Conservation (phyloP, 2,888 invertebrate genomes). For the Agonopterix subpropinquella region DNA sequence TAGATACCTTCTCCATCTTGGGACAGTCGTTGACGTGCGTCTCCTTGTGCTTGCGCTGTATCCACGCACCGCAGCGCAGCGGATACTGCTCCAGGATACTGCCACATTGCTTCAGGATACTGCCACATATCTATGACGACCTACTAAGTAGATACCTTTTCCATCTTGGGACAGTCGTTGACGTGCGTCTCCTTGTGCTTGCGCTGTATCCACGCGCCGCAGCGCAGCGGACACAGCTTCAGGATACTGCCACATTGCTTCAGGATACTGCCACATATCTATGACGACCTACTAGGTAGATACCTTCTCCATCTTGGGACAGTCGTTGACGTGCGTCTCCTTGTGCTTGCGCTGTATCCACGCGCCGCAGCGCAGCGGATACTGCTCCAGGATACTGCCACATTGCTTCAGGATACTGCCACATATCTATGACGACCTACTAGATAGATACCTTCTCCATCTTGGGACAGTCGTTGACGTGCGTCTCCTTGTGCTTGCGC, state of each 20-base stretch:
- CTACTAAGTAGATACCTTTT: conserved; percentile 37
- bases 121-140: too few relatives aligned
- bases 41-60: too few relatives aligned
- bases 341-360: conserved; percentile 80
- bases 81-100: too few relatives aligned
- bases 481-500: conserved; percentile 77
- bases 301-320: conserved; percentile 64
- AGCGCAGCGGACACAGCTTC: conserved; percentile 81
- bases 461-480: conserved; percentile 64
- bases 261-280: conserved; percentile 74
- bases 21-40: conserved; percentile 62
- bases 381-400: conserved; percentile 82
- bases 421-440: too few relatives aligned
- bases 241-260: conserved; percentile 74
- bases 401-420: conserved; percentile 74
- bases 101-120: too few relatives aligned
- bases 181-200: conserved; percentile 77
- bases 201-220: conserved; percentile 82
- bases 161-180: conserved; percentile 57
- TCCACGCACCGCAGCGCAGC: too few relatives aligned
- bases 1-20: conserved; percentile 53
- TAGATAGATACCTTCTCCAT: conserved; percentile 48
- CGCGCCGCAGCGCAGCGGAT: conserved; percentile 80
- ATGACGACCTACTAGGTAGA: too few relatives aligned
- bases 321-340: conserved; percentile 71